Evolutionary conservation across 2,797 vertebrate species (phyloP), one percentile per base, ranked within the genome.

Genomic region (Onychomys torridus): DNA sequence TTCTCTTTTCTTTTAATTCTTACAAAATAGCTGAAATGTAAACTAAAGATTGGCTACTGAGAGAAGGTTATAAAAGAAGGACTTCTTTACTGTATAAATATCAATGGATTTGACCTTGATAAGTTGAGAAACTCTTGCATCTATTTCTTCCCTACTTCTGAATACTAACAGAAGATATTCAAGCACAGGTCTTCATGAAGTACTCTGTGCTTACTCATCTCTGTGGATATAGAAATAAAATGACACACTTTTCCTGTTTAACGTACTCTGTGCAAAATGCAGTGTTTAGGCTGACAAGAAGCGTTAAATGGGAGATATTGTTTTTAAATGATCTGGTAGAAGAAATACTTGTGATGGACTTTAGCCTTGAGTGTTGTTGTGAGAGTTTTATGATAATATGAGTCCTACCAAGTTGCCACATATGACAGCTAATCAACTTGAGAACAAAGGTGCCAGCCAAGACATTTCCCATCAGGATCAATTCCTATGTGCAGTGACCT

Each of bases 321-420:
- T 37, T 82, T 95, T 88, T 55, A 69, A 93, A 78, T 65, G 27
- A 71, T 92, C 46, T 89, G 17, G 29, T 40, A 90, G 57, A 76
- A 89, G 29, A 88, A 94, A 93, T 89, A 86, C 37, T 43, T 82
- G 32, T 78, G 49, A 40, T 65, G 52, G 40, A 34, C n/a, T 93
- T 94, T 92, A 75, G 73, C 67, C 37, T 95, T 81, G 65, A 88
- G 32, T 71, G 34, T 90, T 61, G 77, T 69, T 71, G 37, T 92
- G 14, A 90, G 90, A 76, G 27, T 90, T 89, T 95, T 94, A 96
- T 85, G 71, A 88, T 96, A 94, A 96, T 89, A 12, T 81, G 17
- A 27, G 55, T 3, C 90, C 90, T 82, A 75, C 67, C 43, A 78
- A 34, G 37, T 75, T 93, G 25, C n/a, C 16, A 76, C 37, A 83